Conservation (phyloP, 2,113 vertebrate genomes). For the Siniperca chuatsi region DNA sequence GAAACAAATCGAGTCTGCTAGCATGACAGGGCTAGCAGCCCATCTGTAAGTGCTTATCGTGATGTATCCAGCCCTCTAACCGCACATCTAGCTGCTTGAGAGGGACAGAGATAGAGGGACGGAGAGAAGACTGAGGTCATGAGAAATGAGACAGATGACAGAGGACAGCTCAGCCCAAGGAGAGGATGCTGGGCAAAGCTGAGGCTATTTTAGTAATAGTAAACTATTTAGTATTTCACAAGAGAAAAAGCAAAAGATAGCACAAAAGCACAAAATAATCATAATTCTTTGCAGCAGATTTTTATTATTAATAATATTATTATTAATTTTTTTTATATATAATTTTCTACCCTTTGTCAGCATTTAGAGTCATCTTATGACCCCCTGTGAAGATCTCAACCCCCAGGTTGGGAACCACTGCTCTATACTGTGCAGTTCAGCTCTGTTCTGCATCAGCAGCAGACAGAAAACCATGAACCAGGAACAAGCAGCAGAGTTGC, state of each 20-base stretch:
- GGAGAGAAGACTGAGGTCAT: constrained; percentile 70
- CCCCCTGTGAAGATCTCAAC: neutral
- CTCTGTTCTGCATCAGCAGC: neutral
- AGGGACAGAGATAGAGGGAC: constrained; percentile 65
- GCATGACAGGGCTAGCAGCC: constrained; percentile 61
- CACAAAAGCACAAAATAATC: neutral
- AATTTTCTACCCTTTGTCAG: neutral
- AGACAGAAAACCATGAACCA: neutral
- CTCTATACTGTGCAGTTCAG: neutral
- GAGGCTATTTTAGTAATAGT: neutral
- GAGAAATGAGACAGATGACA: constrained; percentile 79
- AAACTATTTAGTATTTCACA: neutral
- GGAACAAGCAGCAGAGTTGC: constrained; percentile 12
- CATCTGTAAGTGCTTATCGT: constrained; percentile 83
- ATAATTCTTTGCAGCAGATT: neutral
- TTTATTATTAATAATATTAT: no score
- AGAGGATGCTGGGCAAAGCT: constrained; percentile 24
- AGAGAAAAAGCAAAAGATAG: neutral
- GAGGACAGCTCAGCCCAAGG: constrained; percentile 53
- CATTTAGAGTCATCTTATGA: neutral
- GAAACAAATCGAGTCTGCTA: constrained; percentile 38
- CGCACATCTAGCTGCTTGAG: constrained; percentile 60
- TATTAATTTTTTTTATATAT: no score
- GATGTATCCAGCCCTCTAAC: constrained; percentile 75
- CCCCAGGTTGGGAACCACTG: neutral